Conservation (phyloP, 2,888 invertebrate species). For the Daptonema setosum region DNA sequence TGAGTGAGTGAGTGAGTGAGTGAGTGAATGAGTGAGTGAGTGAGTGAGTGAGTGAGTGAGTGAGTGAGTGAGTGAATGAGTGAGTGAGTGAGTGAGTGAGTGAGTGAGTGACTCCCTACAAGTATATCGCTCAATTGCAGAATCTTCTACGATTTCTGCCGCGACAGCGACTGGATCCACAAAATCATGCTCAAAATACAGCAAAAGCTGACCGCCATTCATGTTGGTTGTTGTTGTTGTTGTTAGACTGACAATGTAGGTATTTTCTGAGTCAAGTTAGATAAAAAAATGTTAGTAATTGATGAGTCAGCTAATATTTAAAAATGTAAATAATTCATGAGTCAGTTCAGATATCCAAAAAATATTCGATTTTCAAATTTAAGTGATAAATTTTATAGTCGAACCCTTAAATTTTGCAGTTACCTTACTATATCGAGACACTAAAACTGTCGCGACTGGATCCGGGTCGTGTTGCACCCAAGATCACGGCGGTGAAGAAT, state of each 20-base stretch:
- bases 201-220: slow-evolving; percentile 60
- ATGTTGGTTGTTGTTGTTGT: slow-evolving; percentile 36
- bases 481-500: slow-evolving; percentile 22
- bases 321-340: background rate
- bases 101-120: too few relatives aligned
- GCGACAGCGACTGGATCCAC: slow-evolving; percentile 45
- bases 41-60: background rate
- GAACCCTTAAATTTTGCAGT: slow-evolving; percentile 33
- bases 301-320: background rate
- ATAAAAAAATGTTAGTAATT: background rate
- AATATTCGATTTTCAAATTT: too few relatives aligned
- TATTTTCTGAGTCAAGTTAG: too few relatives aligned
- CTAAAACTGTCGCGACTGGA: slow-evolving; percentile 38
- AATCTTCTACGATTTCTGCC: slow-evolving; percentile 57
- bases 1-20: slow-evolving; percentile 7
- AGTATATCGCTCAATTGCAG: too few relatives aligned
- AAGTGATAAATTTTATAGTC: too few relatives aligned
- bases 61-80: too few relatives aligned
- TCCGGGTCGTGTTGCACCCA: slow-evolving; percentile 19
- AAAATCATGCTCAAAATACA: slow-evolving; percentile 56
- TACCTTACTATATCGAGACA: slow-evolving; percentile 69
- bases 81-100: too few relatives aligned
- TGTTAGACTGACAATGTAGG: background rate
- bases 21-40: too few relatives aligned
- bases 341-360: too few relatives aligned